Base-by-base conservation (phyloP, 2,113 vertebrate genomes). In the Pterophyllum scalare region DNA sequence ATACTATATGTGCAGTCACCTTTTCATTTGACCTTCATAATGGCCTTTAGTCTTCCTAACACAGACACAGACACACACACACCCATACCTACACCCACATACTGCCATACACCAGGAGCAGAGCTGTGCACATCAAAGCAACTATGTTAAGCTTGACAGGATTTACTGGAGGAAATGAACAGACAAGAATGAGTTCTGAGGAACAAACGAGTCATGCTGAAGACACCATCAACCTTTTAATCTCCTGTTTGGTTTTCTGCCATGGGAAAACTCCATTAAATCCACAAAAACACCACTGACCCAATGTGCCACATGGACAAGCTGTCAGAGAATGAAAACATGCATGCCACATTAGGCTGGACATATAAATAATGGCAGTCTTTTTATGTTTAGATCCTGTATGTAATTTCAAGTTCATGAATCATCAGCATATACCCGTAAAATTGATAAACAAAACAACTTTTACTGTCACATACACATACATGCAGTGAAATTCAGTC, bases 101-200 rank as follows among this genome's bases (percentile, higher is more conserved):
- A 28, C 64, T 49, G 40, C 46, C 56, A 10, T 24, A 26, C 54
- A 49, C 10, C 24, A 28, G 49, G 35, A 78, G 77, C 64, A 82
- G 84, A 89, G 89, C 91, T 91, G 84, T 64, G 35, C 38, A 95
- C 92, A 94, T 95, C 92, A 96, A 96, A 96, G 95, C 81, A 91
- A 93, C 87, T 89, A 94, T 91, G 90, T 89, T 91, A 92, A 94
- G 85, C 86, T 78, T 80, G 78, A 62, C 6, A 52, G 90, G 88
- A 95, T 94, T 93, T 86, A 83, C 81, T 26, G 5, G 62, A 84
- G 75, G 79, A 8, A 17, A 57, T 52, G 67, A 79, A 60, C 81
- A 85, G 82, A 62, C 33, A 10, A 64, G 81, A 62, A 81, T 13
- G 77, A 79, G 61, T 52, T 80, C 62, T 81, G 59, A 64, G 75